Evolutionary conservation across 2,888 invertebrate genomes (phyloP), one percentile per base, ranked within the genome.

Genomic region (Lypha dubia): DNA sequence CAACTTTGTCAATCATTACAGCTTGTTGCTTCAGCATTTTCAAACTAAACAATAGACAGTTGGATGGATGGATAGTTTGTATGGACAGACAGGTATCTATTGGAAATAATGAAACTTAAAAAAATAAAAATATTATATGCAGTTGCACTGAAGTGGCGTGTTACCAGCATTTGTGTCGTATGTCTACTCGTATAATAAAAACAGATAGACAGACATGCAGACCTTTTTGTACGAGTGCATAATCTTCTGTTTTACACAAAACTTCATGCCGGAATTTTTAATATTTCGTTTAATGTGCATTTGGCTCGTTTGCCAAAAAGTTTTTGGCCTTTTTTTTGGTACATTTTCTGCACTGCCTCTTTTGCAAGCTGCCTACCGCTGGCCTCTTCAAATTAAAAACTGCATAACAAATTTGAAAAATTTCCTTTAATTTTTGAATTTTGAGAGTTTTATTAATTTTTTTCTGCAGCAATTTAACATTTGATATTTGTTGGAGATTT

Each of bases 1-100:
- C 84, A 84, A 81, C 80, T 84, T 84, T 77, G 84, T 84, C 81
- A 84, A 84, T 84, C 84, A 84, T 49, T 71, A 75, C 44, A 62
- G 11, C 53, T 44, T 56, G 58, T 75, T 68, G 70, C 49, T 35
- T 63, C 56, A 49, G 44, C 58, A 51, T 32, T 58, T 84, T 49
- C 15, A 44, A 46, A 62, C 60, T n/a, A 62, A 56, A 56, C 56
- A 20, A 15, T 15, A 68, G 68, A 28, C 53, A 44, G 53, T 35
- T 41, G 20, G 58, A 49, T 68, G 24, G 38, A 38, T 24, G 20
- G 35, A 1, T 68, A 13, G 38, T 28, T 4, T 17, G 20, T 15
- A 4, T 1, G 20, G 38, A 68, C 67, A 32, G 75, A 46, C 38
- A 51, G 6, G 53, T 20, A n/a, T n/a, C 56, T 32, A 56, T 67